phyloP scores from a whole-genome alignment of 2,113 vertebrate species.

The Rhegmatorhina hoffmannsi region DNA sequence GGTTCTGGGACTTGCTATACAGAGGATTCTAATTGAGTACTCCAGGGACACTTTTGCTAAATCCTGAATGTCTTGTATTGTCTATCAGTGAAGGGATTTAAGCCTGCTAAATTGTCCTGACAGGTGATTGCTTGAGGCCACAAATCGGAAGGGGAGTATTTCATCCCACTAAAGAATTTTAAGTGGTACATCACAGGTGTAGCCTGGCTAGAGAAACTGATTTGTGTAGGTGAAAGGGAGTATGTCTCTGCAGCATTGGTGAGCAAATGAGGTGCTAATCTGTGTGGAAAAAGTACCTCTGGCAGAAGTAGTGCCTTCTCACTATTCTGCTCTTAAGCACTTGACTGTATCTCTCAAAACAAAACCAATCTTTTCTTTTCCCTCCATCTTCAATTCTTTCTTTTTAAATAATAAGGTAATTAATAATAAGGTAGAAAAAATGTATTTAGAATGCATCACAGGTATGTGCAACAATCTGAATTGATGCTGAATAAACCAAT shows the following conservation, averaged over 20 bases:
- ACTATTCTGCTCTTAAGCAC: neutral
- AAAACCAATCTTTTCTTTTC: neutral
- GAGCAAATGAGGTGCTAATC: neutral
- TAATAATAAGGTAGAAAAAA: neutral
- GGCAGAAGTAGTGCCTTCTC: neutral
- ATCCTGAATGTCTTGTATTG: conserved; percentile 4
- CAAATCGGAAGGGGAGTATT: neutral
- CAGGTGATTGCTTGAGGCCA: conserved; percentile 1
- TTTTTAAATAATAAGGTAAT: neutral
- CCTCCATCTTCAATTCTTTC: neutral
- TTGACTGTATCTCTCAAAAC: neutral
- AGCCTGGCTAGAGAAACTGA: neutral
- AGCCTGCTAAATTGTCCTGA: neutral
- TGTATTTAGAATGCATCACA: neutral
- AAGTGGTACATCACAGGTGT: neutral
- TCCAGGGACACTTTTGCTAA: neutral
- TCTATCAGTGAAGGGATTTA: neutral
- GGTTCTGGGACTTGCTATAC: neutral
- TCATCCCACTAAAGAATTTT: conserved; percentile 18
- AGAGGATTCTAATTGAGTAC: neutral
- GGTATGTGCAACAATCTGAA: neutral
- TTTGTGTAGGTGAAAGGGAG: neutral
- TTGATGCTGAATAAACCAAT: neutral
- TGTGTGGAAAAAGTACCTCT: neutral
- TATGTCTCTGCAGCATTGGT: neutral